These are phyloP conservation scores for Mycalesis mineus DNA, from an alignment of 2,888 invertebrate genomes.

Conservation along the genomic window DNA sequence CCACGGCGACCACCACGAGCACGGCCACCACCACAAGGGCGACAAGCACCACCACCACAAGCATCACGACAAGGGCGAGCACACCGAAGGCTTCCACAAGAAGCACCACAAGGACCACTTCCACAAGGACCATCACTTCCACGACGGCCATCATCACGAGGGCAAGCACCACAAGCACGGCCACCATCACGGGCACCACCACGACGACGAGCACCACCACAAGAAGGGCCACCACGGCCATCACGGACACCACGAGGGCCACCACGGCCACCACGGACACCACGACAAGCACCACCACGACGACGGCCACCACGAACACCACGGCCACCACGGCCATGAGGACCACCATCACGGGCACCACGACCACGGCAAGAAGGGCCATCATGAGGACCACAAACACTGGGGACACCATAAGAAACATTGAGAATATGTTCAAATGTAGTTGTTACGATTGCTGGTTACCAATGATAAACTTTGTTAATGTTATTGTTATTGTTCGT, in stretches of 20 bases:
- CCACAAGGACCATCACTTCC: conserved; percentile 92
- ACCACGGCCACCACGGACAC: conserved; percentile 88
- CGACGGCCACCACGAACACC: conserved; percentile 87
- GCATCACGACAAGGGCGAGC: conserved; percentile 90
- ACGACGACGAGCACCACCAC: conserved; percentile 85
- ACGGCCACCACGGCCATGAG: conserved; percentile 88
- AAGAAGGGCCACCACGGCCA: conserved; percentile 90
- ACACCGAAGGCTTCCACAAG: conserved; percentile 89
- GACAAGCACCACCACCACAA: conserved; percentile 89
- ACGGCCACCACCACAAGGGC: conserved; percentile 87
- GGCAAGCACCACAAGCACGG: conserved; percentile 91
- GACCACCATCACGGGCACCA: conserved; percentile 85
- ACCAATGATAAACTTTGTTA: conserved; percentile 26
- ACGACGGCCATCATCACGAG: conserved; percentile 90
- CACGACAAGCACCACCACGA: conserved; percentile 89
- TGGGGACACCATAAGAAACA: conserved; percentile 81
- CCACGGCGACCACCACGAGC: conserved; percentile 86
- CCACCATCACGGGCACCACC: conserved; percentile 85
- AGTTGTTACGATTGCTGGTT: conserved; percentile 29
- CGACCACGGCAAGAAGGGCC: conserved; percentile 87
- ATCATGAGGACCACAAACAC: conserved; percentile 84
- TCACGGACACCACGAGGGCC: conserved; percentile 86
- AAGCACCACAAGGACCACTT: conserved; percentile 92
- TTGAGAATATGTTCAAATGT: conserved; percentile 26
- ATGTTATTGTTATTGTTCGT: conserved; percentile 29